phyloP scores from a whole-genome alignment of 2,113 vertebrate species.

The Chelonoidis abingdonii region DNA sequence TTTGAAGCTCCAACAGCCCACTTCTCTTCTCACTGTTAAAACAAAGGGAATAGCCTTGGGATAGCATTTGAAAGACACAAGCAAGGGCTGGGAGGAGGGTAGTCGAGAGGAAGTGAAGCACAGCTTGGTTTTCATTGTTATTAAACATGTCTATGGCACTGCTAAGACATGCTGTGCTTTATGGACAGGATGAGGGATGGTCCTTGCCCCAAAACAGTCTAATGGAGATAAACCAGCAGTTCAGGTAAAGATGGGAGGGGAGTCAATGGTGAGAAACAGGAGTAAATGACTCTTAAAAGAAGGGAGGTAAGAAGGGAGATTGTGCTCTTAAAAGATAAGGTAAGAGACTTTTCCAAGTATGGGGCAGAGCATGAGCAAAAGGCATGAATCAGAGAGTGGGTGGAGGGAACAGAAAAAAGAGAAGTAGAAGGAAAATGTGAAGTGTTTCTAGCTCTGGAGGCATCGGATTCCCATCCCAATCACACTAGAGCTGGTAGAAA shows the following conservation, averaged over 20 bases:
- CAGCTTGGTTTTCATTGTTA: neutral
- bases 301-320: neutral
- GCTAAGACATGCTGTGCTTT: neutral
- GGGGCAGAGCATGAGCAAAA: neutral
- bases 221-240: neutral
- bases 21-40: neutral
- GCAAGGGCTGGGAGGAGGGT: neutral
- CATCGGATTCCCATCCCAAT: neutral
- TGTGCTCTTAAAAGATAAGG: neutral
- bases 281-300: neutral
- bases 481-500: neutral
- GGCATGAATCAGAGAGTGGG: neutral
- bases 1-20: fast-evolving
- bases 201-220: neutral
- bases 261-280: neutral
- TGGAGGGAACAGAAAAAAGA: neutral
- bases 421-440: neutral
- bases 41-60: neutral
- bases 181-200: neutral
- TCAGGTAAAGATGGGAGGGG: neutral
- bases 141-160: neutral
- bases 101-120: neutral
- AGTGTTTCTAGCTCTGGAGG: fast-evolving
- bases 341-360: neutral
- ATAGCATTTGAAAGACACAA: neutral